Conservation (phyloP, 53 echinoderm and acorn worm genomes). For the Echinarachnius parma region DNA sequence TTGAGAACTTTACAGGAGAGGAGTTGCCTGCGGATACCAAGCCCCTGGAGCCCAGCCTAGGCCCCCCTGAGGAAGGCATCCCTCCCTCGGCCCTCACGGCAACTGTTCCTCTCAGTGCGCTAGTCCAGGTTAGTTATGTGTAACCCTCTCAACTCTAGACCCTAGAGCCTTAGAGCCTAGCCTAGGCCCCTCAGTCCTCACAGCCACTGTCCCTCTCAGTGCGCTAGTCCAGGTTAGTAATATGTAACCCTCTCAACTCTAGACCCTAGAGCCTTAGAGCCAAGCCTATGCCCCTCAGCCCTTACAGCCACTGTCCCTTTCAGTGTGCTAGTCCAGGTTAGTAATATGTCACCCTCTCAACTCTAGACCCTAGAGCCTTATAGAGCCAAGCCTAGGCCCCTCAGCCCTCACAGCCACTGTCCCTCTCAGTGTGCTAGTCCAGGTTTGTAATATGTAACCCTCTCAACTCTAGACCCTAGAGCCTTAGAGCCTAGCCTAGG, state of each 20-base stretch:
- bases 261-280: no score
- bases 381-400: conserved; percentile 63
- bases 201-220: conserved; percentile 72
- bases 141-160: no score
- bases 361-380: conserved; percentile 50
- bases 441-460: no score
- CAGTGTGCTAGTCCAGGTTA: no score
- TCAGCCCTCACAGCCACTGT: conserved; percentile 69
- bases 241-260: no score
- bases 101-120: conserved; percentile 74
- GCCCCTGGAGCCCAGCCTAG: conserved; percentile 57
- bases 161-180: conserved; percentile 53
- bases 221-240: conserved; percentile 82
- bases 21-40: conserved; percentile 46
- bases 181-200: conserved; percentile 63
- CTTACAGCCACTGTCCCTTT: no score
- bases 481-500: conserved; percentile 62
- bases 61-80: conserved; percentile 81
- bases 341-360: no score
- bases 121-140: conserved; percentile 82
- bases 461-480: conserved; percentile 32
- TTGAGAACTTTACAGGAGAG: conserved; percentile 57
- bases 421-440: conserved; percentile 74
- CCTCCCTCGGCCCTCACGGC: conserved; percentile 65
- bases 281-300: no score